A percentile compares a stretch with the other conserved stretches of the same genome.
Conservation (phyloP, 2,888 invertebrate species). For the Panopea generosa region DNA sequence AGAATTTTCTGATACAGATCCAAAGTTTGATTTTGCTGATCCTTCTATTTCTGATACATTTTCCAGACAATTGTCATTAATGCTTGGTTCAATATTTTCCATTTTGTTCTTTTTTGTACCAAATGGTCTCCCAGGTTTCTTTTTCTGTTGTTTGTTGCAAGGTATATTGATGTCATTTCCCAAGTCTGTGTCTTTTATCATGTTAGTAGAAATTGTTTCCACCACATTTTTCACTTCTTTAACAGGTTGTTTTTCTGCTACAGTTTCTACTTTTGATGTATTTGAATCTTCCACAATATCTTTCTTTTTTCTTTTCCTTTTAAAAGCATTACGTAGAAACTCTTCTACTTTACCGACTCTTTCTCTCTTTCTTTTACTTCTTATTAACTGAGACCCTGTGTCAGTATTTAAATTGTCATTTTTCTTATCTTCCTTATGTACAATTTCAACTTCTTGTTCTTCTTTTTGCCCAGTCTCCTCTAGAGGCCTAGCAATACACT, state of each 20-base stretch:
- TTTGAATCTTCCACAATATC: slow-evolving; percentile 4
- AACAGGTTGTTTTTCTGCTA: no score
- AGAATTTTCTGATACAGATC: background rate
- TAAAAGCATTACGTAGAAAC: slow-evolving; percentile 49
- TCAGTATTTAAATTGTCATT: no score
- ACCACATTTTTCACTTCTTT: no score
- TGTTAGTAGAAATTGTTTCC: no score
- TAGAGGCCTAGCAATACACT: slow-evolving; percentile 14
- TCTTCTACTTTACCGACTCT: slow-evolving; percentile 54
- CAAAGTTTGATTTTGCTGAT: no score
- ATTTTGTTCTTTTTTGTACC: no score
- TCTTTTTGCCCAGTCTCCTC: background rate
- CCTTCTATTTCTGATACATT: no score
- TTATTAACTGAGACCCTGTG: slow-evolving; percentile 9
- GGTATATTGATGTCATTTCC: no score
- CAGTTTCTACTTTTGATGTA: slow-evolving; percentile 32
- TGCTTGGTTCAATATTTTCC: background rate
- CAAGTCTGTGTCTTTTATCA: slow-evolving; percentile 8
- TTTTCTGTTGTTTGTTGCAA: no score
- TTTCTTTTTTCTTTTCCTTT: slow-evolving; percentile 42
- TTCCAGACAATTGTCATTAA: no score
- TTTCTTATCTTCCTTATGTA: background rate
- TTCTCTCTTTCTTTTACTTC: slow-evolving; percentile 47
- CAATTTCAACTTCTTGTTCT: background rate
- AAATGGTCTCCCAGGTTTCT: no score